Conservation (phyloP, 2,888 invertebrate genomes). For the Agrochola lychnidis region DNA sequence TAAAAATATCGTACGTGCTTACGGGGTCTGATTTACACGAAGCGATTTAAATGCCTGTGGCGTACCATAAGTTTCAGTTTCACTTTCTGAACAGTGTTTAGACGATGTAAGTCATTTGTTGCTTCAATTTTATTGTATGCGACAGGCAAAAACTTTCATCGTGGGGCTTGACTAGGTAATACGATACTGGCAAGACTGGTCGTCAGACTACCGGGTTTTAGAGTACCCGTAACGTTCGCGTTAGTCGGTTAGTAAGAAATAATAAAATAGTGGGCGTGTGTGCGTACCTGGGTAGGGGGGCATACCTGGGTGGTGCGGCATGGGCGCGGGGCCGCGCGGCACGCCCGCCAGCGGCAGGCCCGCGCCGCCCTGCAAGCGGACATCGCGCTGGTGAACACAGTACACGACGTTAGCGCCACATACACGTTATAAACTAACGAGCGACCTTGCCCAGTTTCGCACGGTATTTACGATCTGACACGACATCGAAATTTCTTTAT, state of each 20-base stretch:
- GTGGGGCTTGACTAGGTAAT: too few species aligned
- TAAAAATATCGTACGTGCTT: too few species aligned
- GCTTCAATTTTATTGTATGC: too few species aligned
- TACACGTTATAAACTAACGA: not conserved
- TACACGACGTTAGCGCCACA: not conserved
- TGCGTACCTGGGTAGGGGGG: slow-evolving; percentile 70
- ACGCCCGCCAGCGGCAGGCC: slow-evolving; percentile 79
- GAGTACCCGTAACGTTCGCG: not conserved
- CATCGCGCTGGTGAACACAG: slow-evolving; percentile 22
- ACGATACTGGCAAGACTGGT: not conserved
- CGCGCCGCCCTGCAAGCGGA: slow-evolving; percentile 77
- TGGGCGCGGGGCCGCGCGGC: slow-evolving; percentile 83
- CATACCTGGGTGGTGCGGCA: slow-evolving; percentile 86
- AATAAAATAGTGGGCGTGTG: slow-evolving; percentile 32
- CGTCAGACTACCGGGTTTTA: not conserved
- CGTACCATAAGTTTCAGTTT: too few species aligned
- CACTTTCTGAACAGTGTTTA: too few species aligned
- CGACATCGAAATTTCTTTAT: too few species aligned
- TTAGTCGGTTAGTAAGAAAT: slow-evolving; percentile 45
- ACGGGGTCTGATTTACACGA: too few species aligned
- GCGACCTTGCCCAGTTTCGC: not conserved
- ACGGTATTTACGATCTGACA: not conserved
- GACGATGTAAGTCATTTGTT: too few species aligned
- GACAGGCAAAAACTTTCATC: too few species aligned
- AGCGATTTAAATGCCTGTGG: too few species aligned